A percentile compares a stretch with the other conserved stretches of the same genome.
Evolutionary conservation across 2,888 invertebrate genomes (phyloP).

Genomic region (Eretmocerus hayati): DNA sequence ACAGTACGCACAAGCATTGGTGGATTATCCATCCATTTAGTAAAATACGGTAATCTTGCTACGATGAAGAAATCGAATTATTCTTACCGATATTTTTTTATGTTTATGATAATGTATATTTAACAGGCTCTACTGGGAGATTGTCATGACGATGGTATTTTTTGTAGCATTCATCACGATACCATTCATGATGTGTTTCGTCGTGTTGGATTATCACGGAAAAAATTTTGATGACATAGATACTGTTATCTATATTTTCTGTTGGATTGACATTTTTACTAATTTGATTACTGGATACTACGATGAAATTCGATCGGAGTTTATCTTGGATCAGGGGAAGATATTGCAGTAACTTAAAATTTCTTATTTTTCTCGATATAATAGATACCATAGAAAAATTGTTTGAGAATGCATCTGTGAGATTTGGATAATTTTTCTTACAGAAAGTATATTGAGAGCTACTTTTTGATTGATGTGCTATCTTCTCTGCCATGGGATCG

Average conservation of each 20-base stretch:
- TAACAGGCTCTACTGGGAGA: conserved; percentile 33
- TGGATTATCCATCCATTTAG: conserved; percentile 43
- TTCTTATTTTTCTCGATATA: not conserved
- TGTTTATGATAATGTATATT: not conserved
- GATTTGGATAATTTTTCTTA: conserved; percentile 6
- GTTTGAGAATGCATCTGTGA: not conserved
- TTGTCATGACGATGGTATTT: conserved; percentile 33
- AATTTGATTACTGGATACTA: conserved; percentile 35
- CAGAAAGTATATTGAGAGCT: conserved; percentile 32
- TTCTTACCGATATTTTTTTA: not conserved
- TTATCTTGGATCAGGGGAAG: conserved; percentile 28
- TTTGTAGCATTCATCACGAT: conserved; percentile 34
- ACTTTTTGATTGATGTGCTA: conserved; percentile 32
- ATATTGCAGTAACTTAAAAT: conserved; percentile 31
- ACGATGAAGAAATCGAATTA: not conserved
- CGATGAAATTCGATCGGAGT: conserved; percentile 19
- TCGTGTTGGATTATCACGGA: conserved; percentile 32
- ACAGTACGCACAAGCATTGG: conserved; percentile 24
- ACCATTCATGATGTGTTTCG: conserved; percentile 36
- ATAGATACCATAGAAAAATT: not conserved
- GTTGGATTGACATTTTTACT: conserved; percentile 37
- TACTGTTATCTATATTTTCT: conserved; percentile 32
- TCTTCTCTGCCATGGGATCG: conserved; percentile 40
- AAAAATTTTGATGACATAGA: conserved; percentile 32
- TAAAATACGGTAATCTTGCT: conserved; percentile 21